phyloP scores from a whole-genome alignment of 2,113 vertebrate genomes.

The Odontophorus gujanensis region DNA sequence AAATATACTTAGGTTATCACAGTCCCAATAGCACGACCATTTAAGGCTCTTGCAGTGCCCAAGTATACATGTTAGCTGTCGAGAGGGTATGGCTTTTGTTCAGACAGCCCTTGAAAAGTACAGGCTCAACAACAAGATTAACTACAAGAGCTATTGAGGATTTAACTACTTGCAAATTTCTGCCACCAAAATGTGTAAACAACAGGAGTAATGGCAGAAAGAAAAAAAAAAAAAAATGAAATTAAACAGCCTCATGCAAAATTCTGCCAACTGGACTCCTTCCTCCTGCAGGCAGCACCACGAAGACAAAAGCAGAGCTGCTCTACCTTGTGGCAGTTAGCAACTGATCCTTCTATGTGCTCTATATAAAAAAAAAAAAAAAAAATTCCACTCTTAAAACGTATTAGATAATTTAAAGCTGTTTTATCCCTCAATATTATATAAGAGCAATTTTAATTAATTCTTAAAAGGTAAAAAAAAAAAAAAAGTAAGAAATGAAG shows the following conservation, averaged over 20 bases:
- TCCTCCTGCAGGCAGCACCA: background rate
- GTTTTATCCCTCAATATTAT: constrained; percentile 70
- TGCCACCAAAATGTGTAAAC: background rate
- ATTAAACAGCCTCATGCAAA: background rate
- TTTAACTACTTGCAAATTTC: background rate
- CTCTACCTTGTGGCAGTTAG: constrained; percentile 52
- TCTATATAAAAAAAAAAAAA: background rate
- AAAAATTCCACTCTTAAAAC: constrained; percentile 25
- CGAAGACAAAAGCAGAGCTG: constrained; percentile 37
- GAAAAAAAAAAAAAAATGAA: constrained; percentile 12
- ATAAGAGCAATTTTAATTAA: constrained; percentile 75
- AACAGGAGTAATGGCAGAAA: background rate
- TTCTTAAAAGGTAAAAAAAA: constrained; percentile 69
- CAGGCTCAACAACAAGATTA: background rate
- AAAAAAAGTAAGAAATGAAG: constrained; percentile 61
- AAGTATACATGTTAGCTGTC: background rate
- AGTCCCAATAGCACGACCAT: background rate
- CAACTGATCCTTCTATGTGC: background rate
- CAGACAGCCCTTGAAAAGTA: background rate
- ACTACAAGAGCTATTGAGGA: background rate
- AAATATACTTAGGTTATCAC: background rate
- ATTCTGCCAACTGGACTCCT: constrained; percentile 6
- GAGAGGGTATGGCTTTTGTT: background rate
- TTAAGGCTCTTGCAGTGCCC: background rate
- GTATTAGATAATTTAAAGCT: constrained; percentile 72